These are phyloP conservation scores for Lophotriccus pileatus DNA, from an alignment of 2,797 vertebrate species.

Conservation along the genomic window DNA sequence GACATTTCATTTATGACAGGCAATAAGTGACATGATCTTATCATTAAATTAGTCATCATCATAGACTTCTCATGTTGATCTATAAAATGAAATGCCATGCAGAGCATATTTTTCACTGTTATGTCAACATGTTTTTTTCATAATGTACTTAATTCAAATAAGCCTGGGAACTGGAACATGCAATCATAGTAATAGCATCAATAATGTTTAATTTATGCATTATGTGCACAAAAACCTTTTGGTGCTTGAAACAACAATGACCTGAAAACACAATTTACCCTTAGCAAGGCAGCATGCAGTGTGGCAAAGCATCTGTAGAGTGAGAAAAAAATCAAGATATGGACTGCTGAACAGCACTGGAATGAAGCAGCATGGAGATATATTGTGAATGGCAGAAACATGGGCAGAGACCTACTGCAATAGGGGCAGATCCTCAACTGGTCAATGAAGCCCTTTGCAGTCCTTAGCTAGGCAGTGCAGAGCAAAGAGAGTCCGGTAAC, in stretches of 20 bases:
- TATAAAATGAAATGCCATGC: slow-evolving; percentile 20
- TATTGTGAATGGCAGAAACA: not conserved
- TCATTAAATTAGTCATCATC: slow-evolving; percentile 25
- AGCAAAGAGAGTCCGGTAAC: not conserved
- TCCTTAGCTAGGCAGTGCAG: not conserved
- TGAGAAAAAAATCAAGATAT: not conserved
- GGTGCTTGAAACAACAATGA: slow-evolving; percentile 19
- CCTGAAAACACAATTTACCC: slow-evolving; percentile 20
- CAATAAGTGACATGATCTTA: slow-evolving; percentile 33
- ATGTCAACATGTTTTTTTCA: slow-evolving; percentile 20
- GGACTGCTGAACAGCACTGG: not conserved
- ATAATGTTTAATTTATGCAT: slow-evolving; percentile 37
- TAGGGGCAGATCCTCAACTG: not conserved
- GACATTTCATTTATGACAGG: slow-evolving; percentile 48
- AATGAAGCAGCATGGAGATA: not conserved
- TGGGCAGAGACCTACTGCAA: not conserved
- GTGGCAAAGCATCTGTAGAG: not conserved
- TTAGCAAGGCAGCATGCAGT: not conserved
- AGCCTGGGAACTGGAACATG: slow-evolving; percentile 12
- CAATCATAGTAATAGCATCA: slow-evolving; percentile 14
- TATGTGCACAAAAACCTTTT: not conserved
- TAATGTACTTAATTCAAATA: slow-evolving; percentile 35
- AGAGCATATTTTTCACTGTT: slow-evolving; percentile 2
- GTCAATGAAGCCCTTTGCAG: not conserved
- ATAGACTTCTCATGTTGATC: not conserved